phyloP scores from a whole-genome alignment of 1,140 invertebrate genomes.

The Papilio aristodemus region DNA sequence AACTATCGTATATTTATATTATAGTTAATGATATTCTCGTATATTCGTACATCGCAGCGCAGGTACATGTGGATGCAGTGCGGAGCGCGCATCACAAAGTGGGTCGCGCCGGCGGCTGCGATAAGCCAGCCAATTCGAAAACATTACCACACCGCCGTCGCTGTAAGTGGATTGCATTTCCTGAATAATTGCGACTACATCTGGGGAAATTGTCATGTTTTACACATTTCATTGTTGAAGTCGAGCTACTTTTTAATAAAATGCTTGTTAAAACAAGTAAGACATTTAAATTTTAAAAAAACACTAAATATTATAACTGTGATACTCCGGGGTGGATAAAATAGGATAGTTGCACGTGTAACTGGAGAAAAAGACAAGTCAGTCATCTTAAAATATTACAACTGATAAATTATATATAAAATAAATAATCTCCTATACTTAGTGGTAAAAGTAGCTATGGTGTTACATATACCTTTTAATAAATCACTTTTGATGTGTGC shows the following conservation, averaged over 20 bases:
- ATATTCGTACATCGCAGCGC: not conserved
- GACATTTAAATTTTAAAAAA: too few species aligned
- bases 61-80: slow-evolving; percentile 35
- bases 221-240: not conserved
- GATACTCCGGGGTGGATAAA: too few species aligned
- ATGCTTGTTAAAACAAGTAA: not conserved
- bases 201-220: not conserved
- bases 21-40: not conserved
- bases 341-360: too few species aligned
- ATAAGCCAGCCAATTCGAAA: slow-evolving; percentile 57
- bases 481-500: slow-evolving; percentile 20
- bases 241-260: not conserved
- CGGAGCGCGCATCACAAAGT: slow-evolving; percentile 46
- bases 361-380: too few species aligned
- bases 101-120: slow-evolving; percentile 51
- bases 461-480: not conserved
- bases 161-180: slow-evolving; percentile 22
- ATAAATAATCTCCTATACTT: too few species aligned
- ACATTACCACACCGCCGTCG: slow-evolving; percentile 46
- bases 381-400: too few species aligned
- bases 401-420: too few species aligned
- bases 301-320: not conserved
- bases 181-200: slow-evolving; percentile 5
- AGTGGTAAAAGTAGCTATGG: not conserved
- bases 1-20: too few species aligned